Conservation (phyloP, 1,140 invertebrate species). For the Brachionus asplanchnoidis region DNA sequence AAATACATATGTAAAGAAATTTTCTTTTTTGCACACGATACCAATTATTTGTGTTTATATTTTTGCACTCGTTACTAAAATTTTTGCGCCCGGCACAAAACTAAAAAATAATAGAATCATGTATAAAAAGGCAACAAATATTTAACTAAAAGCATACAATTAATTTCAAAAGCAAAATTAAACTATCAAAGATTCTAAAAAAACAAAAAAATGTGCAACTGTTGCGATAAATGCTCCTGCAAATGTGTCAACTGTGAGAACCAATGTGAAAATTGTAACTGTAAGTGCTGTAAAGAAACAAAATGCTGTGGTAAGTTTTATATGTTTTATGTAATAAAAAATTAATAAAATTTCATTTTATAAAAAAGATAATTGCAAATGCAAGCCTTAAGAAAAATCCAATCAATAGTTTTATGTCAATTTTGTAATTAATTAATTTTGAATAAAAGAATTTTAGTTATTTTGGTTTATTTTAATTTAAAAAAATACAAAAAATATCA, state of each 20-base stretch:
- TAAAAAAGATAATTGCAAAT: not conserved
- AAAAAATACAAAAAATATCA: no score
- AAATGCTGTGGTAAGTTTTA: slow-evolving; percentile 8
- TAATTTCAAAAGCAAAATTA: no score
- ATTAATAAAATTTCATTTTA: no score
- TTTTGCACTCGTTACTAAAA: slow-evolving; percentile 10
- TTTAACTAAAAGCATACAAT: not conserved
- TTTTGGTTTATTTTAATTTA: not conserved
- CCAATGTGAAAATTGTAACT: not conserved
- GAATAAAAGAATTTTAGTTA: not conserved
- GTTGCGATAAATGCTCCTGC: slow-evolving; percentile 23
- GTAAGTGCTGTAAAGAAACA: not conserved
- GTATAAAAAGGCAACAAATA: not conserved
- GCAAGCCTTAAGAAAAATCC: not conserved
- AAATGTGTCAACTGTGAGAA: not conserved
- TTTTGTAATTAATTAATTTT: not conserved
- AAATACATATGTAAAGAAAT: not conserved
- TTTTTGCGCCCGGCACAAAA: not conserved
- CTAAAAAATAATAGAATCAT: not conserved
- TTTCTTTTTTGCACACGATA: not conserved
- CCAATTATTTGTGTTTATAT: not conserved
- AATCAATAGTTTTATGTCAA: not conserved
- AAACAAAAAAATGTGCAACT: slow-evolving; percentile 11
- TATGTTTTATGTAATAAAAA: no score
- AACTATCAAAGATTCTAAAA: no score